A percentile compares a stretch with the other conserved stretches of the same genome.
phyloP scores from a whole-genome alignment of 2,797 vertebrate species.

The Artibeus jamaicensis region DNA sequence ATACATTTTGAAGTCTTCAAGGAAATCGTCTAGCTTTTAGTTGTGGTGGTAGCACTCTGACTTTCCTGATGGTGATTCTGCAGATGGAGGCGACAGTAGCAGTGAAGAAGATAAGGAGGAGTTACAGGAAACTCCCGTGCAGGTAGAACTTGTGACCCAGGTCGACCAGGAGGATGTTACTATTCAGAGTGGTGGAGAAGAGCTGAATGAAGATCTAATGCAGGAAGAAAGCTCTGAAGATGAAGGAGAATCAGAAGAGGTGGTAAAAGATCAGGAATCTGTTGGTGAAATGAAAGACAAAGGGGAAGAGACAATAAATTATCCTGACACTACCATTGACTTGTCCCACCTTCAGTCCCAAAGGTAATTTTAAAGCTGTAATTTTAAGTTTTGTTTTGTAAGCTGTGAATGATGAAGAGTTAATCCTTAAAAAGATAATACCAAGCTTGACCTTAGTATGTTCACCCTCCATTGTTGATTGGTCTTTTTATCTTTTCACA shows the following conservation, averaged over 20 bases:
- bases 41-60: not conserved
- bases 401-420: not conserved
- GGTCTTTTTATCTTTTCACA: not conserved
- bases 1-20: not conserved
- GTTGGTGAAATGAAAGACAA: slow-evolving; percentile 77
- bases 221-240: slow-evolving; percentile 72
- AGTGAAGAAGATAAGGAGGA: slow-evolving; percentile 80
- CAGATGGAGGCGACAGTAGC: slow-evolving; percentile 83
- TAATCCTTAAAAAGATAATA: not conserved
- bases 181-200: slow-evolving; percentile 45
- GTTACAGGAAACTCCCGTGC: slow-evolving; percentile 26
- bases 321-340: slow-evolving; percentile 94
- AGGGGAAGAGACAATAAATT: slow-evolving; percentile 80
- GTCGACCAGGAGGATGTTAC: accelerated
- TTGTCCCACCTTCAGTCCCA: slow-evolving; percentile 93
- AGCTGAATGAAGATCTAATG: slow-evolving; percentile 9
- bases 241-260: slow-evolving; percentile 75
- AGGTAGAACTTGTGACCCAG: slow-evolving; percentile 29
- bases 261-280: slow-evolving; percentile 62
- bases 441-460: not conserved
- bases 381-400: slow-evolving; percentile 9
- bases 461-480: not conserved
- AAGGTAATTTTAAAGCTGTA: slow-evolving; percentile 83
- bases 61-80: not conserved
- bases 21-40: not conserved